These are phyloP conservation scores for Lysiphlebus fabarum DNA, from an alignment of 1,140 invertebrate genomes.

Conservation along the genomic window DNA sequence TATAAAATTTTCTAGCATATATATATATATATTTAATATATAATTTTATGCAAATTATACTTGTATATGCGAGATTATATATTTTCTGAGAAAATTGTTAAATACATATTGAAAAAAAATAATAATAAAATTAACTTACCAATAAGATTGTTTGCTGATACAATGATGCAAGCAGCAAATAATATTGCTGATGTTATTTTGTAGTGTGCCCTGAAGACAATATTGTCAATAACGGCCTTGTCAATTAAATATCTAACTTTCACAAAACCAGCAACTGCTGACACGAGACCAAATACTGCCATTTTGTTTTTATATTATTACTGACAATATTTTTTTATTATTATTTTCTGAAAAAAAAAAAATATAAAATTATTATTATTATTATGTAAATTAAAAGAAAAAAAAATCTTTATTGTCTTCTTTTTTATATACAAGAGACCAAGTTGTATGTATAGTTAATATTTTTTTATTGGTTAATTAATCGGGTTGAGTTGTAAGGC, in stretches of 20 bases:
- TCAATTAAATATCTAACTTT: conserved; percentile 82
- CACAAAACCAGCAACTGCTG: conserved; percentile 79
- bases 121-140: conserved; percentile 58
- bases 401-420: background rate
- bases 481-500: conserved; percentile 32
- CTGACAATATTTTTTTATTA: too few species aligned
- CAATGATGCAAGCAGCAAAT: conserved; percentile 82
- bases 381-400: background rate
- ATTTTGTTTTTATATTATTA: conserved; percentile 53
- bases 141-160: conserved; percentile 84
- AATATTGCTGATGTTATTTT: conserved; percentile 83
- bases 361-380: background rate
- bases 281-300: conserved; percentile 77
- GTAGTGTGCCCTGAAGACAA: conserved; percentile 87
- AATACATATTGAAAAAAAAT: background rate
- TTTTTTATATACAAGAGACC: background rate
- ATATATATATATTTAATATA: too few species aligned
- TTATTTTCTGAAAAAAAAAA: background rate
- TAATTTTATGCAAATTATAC: too few species aligned
- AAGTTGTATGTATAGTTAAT: conserved; percentile 28
- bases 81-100: too few species aligned
- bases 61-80: too few species aligned
- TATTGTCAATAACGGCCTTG: conserved; percentile 84
- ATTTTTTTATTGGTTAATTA: conserved; percentile 45
- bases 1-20: background rate